These are phyloP conservation scores for Latrodectus elegans DNA, from an alignment of 2,888 invertebrate genomes.

Conservation along the genomic window DNA sequence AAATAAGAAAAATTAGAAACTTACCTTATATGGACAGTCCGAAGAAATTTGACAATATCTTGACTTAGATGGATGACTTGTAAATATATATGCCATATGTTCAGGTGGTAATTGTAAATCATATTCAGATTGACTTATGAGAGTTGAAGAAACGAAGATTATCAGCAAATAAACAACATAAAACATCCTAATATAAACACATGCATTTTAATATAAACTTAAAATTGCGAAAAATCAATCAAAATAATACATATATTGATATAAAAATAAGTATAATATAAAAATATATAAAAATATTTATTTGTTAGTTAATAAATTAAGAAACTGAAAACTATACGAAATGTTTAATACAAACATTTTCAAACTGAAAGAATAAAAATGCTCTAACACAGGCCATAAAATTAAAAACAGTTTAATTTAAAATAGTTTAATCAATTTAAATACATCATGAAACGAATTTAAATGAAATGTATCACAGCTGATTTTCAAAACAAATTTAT, in stretches of 20 bases:
- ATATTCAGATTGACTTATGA: constrained; percentile 4
- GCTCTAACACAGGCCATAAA: no score
- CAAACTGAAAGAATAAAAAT: background rate
- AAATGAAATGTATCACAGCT: no score
- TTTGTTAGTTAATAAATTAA: no score
- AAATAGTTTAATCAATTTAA: background rate
- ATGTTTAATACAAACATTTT: background rate
- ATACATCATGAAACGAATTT: no score
- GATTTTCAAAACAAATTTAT: no score
- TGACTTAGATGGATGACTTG: constrained; percentile 40
- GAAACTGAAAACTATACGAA: no score
- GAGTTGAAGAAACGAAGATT: background rate
- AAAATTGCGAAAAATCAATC: no score
- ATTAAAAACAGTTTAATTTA: background rate
- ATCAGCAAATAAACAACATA: background rate
- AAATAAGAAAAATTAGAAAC: no score
- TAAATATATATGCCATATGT: constrained; percentile 62
- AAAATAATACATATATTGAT: no score
- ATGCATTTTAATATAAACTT: no score
- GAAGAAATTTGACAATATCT: constrained; percentile 37
- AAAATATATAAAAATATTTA: no score
- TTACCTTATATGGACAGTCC: constrained; percentile 64
- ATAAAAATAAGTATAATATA: no score
- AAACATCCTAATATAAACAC: constrained; percentile 12
- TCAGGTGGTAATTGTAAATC: constrained; percentile 60